phyloP scores from a whole-genome alignment of 2,888 invertebrate genomes.

The Drosophila cyrtoloma region DNA sequence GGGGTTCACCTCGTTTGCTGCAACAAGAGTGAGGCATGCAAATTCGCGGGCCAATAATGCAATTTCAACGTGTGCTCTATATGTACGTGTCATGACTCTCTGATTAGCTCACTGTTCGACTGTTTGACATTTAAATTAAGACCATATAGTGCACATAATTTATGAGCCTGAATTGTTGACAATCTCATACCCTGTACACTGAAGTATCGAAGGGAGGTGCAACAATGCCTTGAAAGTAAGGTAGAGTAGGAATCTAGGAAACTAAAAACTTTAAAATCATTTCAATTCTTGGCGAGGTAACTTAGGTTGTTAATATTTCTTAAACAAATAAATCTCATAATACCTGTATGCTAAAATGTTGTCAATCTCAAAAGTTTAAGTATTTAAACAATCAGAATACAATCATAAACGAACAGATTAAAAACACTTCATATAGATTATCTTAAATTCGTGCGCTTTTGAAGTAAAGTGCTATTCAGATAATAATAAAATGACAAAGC shows the following conservation, averaged over 20 bases:
- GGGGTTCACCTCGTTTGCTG: constrained; percentile 44
- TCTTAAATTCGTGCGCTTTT: not conserved
- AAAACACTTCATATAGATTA: not conserved
- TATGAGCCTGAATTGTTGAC: constrained; percentile 35
- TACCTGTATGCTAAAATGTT: too few relatives aligned
- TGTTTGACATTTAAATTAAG: constrained; percentile 57
- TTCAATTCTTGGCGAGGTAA: not conserved
- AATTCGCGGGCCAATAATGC: constrained; percentile 55
- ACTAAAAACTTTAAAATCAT: not conserved
- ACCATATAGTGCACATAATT: constrained; percentile 37
- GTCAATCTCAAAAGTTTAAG: not conserved
- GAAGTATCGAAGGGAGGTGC: not conserved
- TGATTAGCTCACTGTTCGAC: constrained; percentile 13
- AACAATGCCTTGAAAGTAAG: not conserved
- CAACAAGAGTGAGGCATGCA: constrained; percentile 39
- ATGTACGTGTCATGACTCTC: constrained; percentile 22
- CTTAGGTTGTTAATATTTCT: not conserved
- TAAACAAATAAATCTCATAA: not conserved
- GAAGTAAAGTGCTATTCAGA: not conserved
- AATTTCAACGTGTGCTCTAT: constrained; percentile 41
- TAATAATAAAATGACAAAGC: not conserved
- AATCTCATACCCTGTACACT: not conserved
- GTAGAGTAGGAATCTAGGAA: not conserved
- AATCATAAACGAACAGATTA: not conserved
- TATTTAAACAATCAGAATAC: not conserved